Base-by-base conservation (phyloP, 2,888 invertebrate genomes). In the Falcaria lacertinaria region DNA sequence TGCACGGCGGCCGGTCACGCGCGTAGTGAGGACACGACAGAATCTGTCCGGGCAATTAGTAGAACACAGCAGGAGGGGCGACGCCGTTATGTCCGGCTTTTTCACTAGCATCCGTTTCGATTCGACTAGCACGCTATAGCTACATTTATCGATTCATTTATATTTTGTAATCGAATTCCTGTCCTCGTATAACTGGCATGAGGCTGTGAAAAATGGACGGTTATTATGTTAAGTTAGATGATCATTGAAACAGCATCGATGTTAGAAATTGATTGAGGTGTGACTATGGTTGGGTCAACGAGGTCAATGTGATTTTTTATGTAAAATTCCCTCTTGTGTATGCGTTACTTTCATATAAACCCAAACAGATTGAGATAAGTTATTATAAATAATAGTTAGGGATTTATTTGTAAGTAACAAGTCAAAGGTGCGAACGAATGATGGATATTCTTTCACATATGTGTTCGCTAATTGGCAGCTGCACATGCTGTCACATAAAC, bases 1-100 rank as follows among this genome's bases (percentile, higher is more conserved):
- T 52, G 55, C 57, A 52, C 50, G 54, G 50, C 52, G 44, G 47
- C 48, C 51, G 52, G 61, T 56, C 61, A 60, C 60, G 60, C 56
- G 50, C 50, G 53, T 13, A 15, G 7, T 22, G 36, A 22, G 36
- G 14, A 36, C 22, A 36, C 36, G 42, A 36, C 36, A 25, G 32
- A 36, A 35, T 15, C 36, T 16, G 36, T 42, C 33, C 36, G n/a
- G n/a, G 32, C 35, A 42, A 42, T 42, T 42, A 42, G 32, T 33
- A 16, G 19, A 13, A 33, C 44, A 4, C 44, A 44, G 50, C 47
- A 45, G 50, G 47, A 44, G 47, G 50, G 44, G 41, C 16, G 34
- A 34, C 40, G 39, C 43, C 46, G 46, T 49, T 37, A 37, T 37
- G 11, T 37, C 37, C 37, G 37, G 37, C 22, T 8, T 37, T 37